These are phyloP conservation scores for Atrichornis clamosus DNA, from an alignment of 2,113 vertebrate genomes.

Conservation along the genomic window DNA sequence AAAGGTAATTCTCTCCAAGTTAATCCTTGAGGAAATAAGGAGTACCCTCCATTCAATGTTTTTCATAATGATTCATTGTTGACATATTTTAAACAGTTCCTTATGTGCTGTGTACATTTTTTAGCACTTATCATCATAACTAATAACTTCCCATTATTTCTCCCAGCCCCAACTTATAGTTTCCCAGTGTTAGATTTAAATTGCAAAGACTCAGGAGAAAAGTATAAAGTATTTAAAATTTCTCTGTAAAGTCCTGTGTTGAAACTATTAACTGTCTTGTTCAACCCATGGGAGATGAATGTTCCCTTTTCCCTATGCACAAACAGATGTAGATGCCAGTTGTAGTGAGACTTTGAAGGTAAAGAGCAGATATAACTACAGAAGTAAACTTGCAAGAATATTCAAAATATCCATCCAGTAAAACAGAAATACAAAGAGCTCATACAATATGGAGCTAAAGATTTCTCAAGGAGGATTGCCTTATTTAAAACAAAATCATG, in stretches of 20 bases:
- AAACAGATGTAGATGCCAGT: not conserved
- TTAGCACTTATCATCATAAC: not conserved
- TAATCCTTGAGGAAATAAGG: not conserved
- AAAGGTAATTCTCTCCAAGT: not conserved
- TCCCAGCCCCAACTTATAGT: not conserved
- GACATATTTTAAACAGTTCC: not conserved
- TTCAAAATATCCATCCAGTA: not conserved
- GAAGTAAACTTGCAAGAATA: not conserved
- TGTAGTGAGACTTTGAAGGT: not conserved
- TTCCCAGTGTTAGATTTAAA: not conserved
- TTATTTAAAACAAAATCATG: not conserved
- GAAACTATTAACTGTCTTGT: not conserved
- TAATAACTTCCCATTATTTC: not conserved
- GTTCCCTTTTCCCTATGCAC: not conserved
- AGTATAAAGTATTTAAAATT: not conserved
- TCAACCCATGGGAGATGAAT: not conserved
- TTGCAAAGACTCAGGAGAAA: not conserved
- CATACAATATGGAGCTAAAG: not conserved
- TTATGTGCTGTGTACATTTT: not conserved
- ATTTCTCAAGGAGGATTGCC: not conserved
- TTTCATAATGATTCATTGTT: not conserved
- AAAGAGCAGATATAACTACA: not conserved
- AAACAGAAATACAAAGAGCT: not conserved
- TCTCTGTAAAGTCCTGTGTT: not conserved
- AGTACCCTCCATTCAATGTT: not conserved